Evolutionary conservation across 2,888 invertebrate genomes (phyloP).

Genomic region (Esperia sulphurella): DNA sequence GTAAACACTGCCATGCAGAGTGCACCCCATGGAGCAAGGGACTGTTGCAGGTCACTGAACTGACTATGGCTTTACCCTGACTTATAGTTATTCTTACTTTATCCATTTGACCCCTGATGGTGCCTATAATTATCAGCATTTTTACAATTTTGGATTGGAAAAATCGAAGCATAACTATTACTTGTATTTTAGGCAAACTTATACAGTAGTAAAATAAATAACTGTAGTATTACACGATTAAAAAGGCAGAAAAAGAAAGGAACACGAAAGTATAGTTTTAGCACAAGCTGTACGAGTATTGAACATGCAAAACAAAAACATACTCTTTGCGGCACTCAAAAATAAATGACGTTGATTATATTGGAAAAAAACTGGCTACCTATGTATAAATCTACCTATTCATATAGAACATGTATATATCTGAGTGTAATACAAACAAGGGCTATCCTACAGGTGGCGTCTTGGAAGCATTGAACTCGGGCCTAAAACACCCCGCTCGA

Average conservation of each 20-base stretch:
- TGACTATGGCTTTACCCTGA: conserved; percentile 48
- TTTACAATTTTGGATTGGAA: not conserved
- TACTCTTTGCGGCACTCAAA: too few relatives aligned
- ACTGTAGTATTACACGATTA: too few relatives aligned
- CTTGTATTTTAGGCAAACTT: too few relatives aligned
- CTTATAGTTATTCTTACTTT: conserved; percentile 28
- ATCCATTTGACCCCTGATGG: conserved; percentile 25
- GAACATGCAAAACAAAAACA: too few relatives aligned
- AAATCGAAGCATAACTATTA: not conserved
- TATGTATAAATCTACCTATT: not conserved
- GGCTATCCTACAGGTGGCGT: conserved; percentile 45
- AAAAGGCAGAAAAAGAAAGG: too few relatives aligned
- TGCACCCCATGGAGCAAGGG: conserved; percentile 69
- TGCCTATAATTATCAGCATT: conserved; percentile 11
- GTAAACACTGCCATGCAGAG: conserved; percentile 35
- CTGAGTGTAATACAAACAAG: conserved; percentile 1
- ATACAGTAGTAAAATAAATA: not conserved
- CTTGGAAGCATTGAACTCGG: conserved; percentile 55
- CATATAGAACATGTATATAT: not conserved
- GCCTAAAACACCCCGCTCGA: conserved; percentile 48
- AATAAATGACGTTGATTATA: not conserved
- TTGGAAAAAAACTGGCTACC: not conserved
- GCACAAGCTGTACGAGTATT: too few relatives aligned
- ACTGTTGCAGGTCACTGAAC: conserved; percentile 70
- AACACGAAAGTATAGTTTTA: too few relatives aligned